phyloP scores from a whole-genome alignment of 2,797 vertebrate species.

The Anguilla pacifica region DNA sequence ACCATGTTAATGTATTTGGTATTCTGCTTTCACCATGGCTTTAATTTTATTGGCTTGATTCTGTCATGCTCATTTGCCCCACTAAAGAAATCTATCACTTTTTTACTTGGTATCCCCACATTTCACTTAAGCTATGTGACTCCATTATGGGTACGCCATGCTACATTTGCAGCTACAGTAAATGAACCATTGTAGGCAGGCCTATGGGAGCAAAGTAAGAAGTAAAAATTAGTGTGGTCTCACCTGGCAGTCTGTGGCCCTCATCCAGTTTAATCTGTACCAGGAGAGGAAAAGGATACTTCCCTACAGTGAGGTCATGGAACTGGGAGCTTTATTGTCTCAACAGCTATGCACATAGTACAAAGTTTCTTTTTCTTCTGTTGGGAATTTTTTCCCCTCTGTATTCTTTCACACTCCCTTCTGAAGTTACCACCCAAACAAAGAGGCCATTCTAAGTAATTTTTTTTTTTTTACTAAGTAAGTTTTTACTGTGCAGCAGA shows the following conservation, averaged over 20 bases:
- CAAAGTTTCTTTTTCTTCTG: neutral
- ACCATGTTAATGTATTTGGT: no score
- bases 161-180: neutral
- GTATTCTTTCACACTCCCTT: neutral
- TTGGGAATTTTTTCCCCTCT: neutral
- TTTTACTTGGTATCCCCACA: neutral
- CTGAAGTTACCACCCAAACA: neutral
- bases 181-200: neutral
- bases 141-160: neutral
- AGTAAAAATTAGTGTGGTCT: neutral
- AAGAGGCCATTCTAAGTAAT: neutral
- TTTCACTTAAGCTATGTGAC: neutral
- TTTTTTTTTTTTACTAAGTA: neutral
- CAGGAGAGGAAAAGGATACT: neutral
- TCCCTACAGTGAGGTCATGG: slow-evolving; percentile 11
- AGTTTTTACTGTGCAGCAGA: neutral
- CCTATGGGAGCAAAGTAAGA: neutral
- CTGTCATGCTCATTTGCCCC: no score
- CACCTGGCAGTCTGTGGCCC: neutral
- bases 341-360: neutral
- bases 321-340: neutral
- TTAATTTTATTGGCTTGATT: no score
- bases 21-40: no score
- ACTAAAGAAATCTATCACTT: no score
- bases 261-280: no score